These are phyloP conservation scores for Galagoides demidoff DNA, from an alignment of 2,797 vertebrate species.

Conservation along the genomic window DNA sequence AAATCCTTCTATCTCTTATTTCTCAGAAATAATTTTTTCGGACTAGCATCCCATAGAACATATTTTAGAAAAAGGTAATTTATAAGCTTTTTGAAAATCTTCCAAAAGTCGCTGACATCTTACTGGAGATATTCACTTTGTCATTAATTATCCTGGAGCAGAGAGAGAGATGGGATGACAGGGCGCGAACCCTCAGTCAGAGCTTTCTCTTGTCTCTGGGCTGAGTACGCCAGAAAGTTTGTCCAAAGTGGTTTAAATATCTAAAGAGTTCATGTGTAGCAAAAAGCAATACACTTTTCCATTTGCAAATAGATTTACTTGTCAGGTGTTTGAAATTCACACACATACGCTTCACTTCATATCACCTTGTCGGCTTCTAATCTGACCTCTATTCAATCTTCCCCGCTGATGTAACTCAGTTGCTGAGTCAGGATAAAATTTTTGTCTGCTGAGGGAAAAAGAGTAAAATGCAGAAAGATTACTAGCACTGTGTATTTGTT, in stretches of 20 bases:
- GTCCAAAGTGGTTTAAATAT: not conserved
- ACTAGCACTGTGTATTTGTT: not conserved
- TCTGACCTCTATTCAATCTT: not conserved
- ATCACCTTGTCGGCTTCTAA: conserved; percentile 11
- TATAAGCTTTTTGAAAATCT: not conserved
- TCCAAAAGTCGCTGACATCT: not conserved
- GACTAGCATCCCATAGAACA: not conserved
- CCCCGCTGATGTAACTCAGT: not conserved
- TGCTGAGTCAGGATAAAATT: not conserved
- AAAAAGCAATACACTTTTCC: not conserved
- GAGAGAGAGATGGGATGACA: not conserved
- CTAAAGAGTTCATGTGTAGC: not conserved
- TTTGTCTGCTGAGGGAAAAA: not conserved
- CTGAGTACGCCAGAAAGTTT: not conserved
- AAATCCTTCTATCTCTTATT: not conserved
- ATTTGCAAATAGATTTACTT: conserved; percentile 38
- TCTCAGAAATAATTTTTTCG: not conserved
- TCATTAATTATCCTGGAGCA: not conserved
- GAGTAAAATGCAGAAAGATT: conserved; percentile 23
- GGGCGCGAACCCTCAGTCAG: not conserved
- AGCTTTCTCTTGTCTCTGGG: not conserved
- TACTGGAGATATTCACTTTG: not conserved
- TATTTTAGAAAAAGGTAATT: not conserved
- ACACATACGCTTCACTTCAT: not conserved
- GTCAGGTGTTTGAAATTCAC: not conserved